Percentiles rank a stretch among this genome's conserved stretches.
These are phyloP conservation scores for Ectobius pallidus DNA, from an alignment of 2,888 invertebrate species.

Conservation along the genomic window DNA sequence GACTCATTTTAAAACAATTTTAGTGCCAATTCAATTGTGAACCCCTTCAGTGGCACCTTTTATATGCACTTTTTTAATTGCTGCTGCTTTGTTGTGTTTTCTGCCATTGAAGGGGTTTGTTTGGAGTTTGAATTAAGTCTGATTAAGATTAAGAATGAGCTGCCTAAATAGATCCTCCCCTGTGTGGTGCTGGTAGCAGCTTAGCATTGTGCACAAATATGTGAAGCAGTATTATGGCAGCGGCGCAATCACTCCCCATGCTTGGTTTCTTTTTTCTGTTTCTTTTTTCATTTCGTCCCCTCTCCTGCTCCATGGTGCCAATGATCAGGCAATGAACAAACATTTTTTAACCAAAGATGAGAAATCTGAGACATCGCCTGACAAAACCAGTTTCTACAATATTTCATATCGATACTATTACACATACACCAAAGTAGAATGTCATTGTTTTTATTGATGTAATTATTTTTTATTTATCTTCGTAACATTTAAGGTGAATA, in stretches of 20 bases:
- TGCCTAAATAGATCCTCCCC: not conserved
- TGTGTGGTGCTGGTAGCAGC: too few relatives aligned
- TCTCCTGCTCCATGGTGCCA: slow-evolving; percentile 30
- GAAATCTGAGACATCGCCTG: not conserved
- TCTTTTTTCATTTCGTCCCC: not conserved
- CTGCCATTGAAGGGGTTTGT: slow-evolving; percentile 1
- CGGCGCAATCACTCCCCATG: too few relatives aligned
- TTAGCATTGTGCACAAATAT: too few relatives aligned
- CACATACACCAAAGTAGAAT: slow-evolving; percentile 38
- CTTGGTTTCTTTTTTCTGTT: too few relatives aligned
- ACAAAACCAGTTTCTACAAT: slow-evolving; percentile 34
- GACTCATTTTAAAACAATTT: slow-evolving; percentile 12
- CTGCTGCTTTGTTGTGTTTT: not conserved
- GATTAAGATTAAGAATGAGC: not conserved
- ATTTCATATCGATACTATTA: slow-evolving; percentile 40
- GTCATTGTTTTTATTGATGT: slow-evolving; percentile 35
- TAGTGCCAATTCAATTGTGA: slow-evolving; percentile 16
- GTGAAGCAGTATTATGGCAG: too few relatives aligned
- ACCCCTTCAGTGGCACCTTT: slow-evolving; percentile 9
- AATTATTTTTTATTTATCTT: slow-evolving; percentile 27
- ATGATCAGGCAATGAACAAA: not conserved
- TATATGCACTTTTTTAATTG: slow-evolving; percentile 4
- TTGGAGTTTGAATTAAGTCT: not conserved
- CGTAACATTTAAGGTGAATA: slow-evolving; percentile 24
- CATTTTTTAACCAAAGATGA: slow-evolving; percentile 6